These are phyloP conservation scores for Colostygia pectinataria DNA, from an alignment of 2,888 invertebrate genomes.

Conservation along the genomic window DNA sequence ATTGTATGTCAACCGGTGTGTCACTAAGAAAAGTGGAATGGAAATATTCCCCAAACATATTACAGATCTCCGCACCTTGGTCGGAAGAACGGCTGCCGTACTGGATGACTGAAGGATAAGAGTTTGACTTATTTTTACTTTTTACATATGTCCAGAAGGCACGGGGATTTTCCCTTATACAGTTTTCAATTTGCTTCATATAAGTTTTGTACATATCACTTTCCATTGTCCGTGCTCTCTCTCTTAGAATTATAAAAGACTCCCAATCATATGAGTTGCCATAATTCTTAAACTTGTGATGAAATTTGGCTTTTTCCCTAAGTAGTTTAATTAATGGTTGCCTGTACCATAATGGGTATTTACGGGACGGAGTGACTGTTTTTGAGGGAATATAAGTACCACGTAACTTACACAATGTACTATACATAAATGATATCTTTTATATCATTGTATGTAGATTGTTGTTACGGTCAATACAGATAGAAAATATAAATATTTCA, in stretches of 20 bases:
- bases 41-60: conserved; percentile 11
- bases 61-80: conserved; percentile 3
- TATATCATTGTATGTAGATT: too few species aligned
- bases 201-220: not conserved
- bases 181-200: not conserved
- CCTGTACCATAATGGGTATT: not conserved
- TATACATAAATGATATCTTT: not conserved
- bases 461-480: too few species aligned
- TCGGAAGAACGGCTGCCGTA: not conserved
- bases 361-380: too few species aligned
- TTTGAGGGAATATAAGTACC: not conserved
- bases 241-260: not conserved
- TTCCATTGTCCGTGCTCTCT: not conserved
- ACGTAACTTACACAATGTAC: not conserved
- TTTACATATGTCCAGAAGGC: conserved; percentile 4
- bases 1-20: not conserved
- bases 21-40: conserved; percentile 4
- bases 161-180: not conserved
- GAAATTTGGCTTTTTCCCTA: not conserved
- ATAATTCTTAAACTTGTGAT: not conserved
- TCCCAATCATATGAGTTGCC: not conserved
- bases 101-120: not conserved
- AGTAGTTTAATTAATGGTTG: not conserved
- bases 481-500: too few species aligned
- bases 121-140: not conserved